Conservation (phyloP, 2,113 vertebrate species). For the Excalfactoria chinensis region DNA sequence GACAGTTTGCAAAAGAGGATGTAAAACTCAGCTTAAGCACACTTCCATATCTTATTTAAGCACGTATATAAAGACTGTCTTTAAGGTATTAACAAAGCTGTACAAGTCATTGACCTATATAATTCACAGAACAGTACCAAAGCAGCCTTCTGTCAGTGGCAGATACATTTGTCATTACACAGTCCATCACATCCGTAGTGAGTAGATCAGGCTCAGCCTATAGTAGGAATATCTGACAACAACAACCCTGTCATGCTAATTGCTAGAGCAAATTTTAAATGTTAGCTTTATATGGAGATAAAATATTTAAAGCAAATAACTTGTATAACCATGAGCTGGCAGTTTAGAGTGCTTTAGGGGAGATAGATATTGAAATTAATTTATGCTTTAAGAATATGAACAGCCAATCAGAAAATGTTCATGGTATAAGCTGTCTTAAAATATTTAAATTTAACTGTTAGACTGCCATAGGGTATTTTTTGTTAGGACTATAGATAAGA, state of each 20-base stretch:
- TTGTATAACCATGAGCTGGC: neutral
- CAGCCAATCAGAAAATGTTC: neutral
- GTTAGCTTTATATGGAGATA: neutral
- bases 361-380: conserved; percentile 34
- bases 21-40: conserved; percentile 45
- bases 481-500: neutral
- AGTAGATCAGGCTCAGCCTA: neutral
- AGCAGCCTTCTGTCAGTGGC: conserved; percentile 1
- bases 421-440: conserved; percentile 5
- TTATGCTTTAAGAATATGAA: conserved; percentile 40
- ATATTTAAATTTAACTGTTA: conserved; percentile 2
- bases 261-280: conserved; percentile 31
- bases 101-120: conserved; percentile 28
- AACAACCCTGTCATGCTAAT: conserved; percentile 10
- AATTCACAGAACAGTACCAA: neutral
- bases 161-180: conserved; percentile 28
- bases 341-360: neutral
- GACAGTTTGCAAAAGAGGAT: conserved; percentile 16
- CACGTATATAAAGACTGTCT: neutral
- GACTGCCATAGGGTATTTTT: neutral
- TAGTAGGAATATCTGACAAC: neutral
- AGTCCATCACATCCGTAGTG: neutral
- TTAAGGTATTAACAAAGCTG: conserved; percentile 4
- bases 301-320: conserved; percentile 55
- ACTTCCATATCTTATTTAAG: neutral